Conservation (phyloP, 2,888 invertebrate species). For the Phalangium opilio region DNA sequence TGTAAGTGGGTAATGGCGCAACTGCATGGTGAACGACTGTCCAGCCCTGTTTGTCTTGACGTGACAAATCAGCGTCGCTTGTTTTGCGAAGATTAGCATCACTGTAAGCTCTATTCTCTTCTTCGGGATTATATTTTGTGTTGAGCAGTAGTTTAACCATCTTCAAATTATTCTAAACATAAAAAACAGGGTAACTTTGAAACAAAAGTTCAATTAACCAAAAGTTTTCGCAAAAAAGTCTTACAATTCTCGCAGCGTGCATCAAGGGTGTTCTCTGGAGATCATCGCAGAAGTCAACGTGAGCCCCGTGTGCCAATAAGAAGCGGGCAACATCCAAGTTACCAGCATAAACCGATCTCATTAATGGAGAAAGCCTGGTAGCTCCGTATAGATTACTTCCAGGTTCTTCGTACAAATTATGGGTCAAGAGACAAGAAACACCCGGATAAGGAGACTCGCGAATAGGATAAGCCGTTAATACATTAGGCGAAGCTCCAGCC, state of each 20-base stretch:
- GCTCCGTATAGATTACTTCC: background rate
- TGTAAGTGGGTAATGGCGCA: conserved; percentile 28
- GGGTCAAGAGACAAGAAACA: conserved; percentile 10
- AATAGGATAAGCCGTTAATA: conserved; percentile 26
- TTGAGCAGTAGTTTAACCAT: conserved; percentile 32
- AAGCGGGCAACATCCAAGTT: conserved; percentile 28
- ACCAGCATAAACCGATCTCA: conserved; percentile 28
- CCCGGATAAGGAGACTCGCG: conserved; percentile 14
- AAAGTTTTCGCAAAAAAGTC: conserved; percentile 10
- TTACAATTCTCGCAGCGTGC: conserved; percentile 32
- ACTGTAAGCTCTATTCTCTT: conserved; percentile 8
- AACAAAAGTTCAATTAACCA: too few species aligned
- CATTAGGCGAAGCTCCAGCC: conserved; percentile 25
- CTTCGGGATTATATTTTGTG: conserved; percentile 25
- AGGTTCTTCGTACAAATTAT: conserved; percentile 7
- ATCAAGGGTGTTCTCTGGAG: conserved; percentile 31
- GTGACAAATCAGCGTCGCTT: conserved; percentile 12
- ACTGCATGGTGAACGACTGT: conserved; percentile 32
- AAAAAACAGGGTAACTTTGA: background rate
- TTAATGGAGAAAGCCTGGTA: conserved; percentile 28
- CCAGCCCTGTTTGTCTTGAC: conserved; percentile 28
- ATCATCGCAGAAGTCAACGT: conserved; percentile 30
- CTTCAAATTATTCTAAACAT: conserved; percentile 30
- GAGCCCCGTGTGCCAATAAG: conserved; percentile 28
- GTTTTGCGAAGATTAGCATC: conserved; percentile 9